phyloP scores from a whole-genome alignment of 1,140 invertebrate genomes.

The Rhopalosiphum maidis region DNA sequence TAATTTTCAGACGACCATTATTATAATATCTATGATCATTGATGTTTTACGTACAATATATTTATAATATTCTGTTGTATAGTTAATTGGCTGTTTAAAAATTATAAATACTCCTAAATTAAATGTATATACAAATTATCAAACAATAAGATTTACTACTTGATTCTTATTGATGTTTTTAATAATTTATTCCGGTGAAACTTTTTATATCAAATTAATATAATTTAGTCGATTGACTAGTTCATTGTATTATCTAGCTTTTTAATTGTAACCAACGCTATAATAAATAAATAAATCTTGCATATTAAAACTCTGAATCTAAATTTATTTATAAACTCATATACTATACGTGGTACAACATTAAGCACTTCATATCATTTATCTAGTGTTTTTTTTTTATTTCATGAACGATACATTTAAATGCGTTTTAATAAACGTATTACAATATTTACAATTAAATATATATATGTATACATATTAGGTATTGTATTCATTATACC shows the following conservation, averaged over 20 bases:
- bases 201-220: background rate
- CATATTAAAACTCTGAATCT: background rate
- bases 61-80: background rate
- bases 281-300: too few species aligned
- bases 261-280: background rate
- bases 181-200: background rate
- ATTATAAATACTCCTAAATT: background rate
- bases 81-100: background rate
- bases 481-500: too few species aligned
- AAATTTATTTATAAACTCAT: background rate
- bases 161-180: background rate
- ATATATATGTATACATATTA: too few species aligned
- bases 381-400: background rate
- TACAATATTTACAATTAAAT: background rate
- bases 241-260: background rate
- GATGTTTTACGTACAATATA: background rate
- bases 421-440: background rate
- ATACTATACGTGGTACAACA: too few species aligned
- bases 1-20: background rate
- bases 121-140: background rate
- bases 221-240: background rate
- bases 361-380: background rate
- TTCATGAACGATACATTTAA: background rate
- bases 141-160: background rate
- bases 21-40: background rate